Evolutionary conservation across 2,888 invertebrate genomes (phyloP), one percentile per base, ranked within the genome.

Genomic region (Chymomyza procnemis): DNA sequence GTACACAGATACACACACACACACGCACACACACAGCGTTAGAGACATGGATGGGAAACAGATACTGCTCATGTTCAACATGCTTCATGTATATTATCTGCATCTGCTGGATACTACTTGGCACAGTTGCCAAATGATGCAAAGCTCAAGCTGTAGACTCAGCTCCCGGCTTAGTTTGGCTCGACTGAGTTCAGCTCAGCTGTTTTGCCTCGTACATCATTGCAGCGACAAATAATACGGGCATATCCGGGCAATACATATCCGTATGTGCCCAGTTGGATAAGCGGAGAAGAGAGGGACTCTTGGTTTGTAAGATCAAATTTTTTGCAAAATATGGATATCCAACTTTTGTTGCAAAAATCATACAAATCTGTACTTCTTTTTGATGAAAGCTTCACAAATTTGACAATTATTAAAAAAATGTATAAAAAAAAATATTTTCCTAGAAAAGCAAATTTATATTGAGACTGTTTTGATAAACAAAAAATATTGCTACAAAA

Each of bases 41-140:
- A 48, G 5, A n/a, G 48, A 48, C 48, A 18, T 34, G 34, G 12
- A 12, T 34, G n/a, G n/a, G n/a, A n/a, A n/a, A 8, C 34, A 34
- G 34, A 34, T 34, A 34, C 34, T 12, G 1, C 34, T 12, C 9
- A 12, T 41, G 12, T 41, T 12, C 12, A 41, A 41, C 6, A 12
- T 41, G 12, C 12, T 12, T 5, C 9, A 41, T 12, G 12, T 41
- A 41, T 41, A 14, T 12, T 2, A 12, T 41, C 26, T 41, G 34
- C 34, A 41, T 47, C 56, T 18, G 64, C 21, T 21, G 55, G 54
- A 26, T 26, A 6, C 26, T 57, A 67, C 30, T 59, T 64, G 63
- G 26, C 57, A 60, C 55, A 52, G 52, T 66, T 66, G 52, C 54
- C 63, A 73, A 72, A 66, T 63, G 50, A 57, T 59, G 62, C 54